A percentile compares a stretch with the other conserved stretches of the same genome.
Evolutionary conservation across 2,113 vertebrate species (phyloP).

Genomic region (Ictidomys tridecemlineatus): DNA sequence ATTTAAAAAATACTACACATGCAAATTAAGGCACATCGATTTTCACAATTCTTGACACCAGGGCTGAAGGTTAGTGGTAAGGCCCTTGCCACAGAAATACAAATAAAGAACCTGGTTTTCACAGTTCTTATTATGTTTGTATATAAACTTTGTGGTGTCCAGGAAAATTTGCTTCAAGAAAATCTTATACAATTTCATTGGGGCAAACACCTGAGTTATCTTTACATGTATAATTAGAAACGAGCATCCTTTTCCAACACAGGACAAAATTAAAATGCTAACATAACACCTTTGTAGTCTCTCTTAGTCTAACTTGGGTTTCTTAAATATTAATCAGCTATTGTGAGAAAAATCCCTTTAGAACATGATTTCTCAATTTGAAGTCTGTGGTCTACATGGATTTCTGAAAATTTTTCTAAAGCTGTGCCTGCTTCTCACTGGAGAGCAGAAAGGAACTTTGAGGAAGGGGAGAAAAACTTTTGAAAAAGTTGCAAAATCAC

Average conservation of each 20-base stretch:
- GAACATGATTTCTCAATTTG: background rate
- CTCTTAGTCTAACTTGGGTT: background rate
- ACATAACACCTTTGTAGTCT: background rate
- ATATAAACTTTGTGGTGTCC: background rate
- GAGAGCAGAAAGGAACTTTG: background rate
- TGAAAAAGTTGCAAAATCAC: background rate
- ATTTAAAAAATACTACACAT: background rate
- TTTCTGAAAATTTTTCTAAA: background rate
- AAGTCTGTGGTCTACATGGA: background rate
- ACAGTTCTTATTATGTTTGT: background rate
- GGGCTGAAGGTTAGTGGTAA: too few relatives aligned
- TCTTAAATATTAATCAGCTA: background rate
- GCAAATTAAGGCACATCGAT: background rate
- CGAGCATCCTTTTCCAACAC: background rate
- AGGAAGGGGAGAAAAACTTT: background rate
- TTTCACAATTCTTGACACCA: background rate
- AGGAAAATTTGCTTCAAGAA: background rate
- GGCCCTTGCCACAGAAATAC: too few relatives aligned
- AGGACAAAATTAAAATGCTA: background rate
- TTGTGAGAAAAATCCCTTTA: constrained; percentile 5
- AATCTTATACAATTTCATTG: background rate
- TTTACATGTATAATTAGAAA: background rate
- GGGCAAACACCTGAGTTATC: background rate
- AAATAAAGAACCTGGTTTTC: background rate
- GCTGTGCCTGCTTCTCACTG: too few relatives aligned